phyloP scores from a whole-genome alignment of 2,888 invertebrate species.

The Physocephala rufipes region DNA sequence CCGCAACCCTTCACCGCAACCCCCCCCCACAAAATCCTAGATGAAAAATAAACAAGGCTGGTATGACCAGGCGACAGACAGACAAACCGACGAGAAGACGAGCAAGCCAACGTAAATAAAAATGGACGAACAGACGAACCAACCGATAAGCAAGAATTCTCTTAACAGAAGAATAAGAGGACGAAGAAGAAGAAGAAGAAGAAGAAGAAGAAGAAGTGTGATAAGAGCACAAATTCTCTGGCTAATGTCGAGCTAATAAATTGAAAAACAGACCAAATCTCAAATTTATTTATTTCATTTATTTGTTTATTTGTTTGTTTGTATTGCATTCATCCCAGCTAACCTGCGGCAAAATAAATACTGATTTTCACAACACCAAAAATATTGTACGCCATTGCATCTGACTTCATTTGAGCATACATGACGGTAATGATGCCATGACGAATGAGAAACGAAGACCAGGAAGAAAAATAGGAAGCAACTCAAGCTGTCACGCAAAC shows the following conservation, averaged over 20 bases:
- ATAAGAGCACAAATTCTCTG: too few species aligned
- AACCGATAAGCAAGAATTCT: background rate
- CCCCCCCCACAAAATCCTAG: too few species aligned
- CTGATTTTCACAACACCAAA: background rate
- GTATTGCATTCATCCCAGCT: background rate
- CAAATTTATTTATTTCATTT: too few species aligned
- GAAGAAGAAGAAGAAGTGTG: background rate
- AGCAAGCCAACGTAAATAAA: too few species aligned
- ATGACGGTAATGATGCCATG: background rate
- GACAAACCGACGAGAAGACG: too few species aligned
- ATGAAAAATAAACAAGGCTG: background rate
- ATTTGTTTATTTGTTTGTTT: background rate
- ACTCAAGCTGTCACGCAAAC: background rate
- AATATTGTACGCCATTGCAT: background rate
- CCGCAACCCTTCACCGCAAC: too few species aligned
- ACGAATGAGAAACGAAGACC: background rate
- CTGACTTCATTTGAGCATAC: too few species aligned
- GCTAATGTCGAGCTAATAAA: too few species aligned
- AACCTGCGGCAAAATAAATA: too few species aligned
- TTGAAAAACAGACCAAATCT: too few species aligned
- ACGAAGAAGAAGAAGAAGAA: background rate
- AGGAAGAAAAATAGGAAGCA: background rate
- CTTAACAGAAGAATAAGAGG: background rate
- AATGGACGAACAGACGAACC: background rate
- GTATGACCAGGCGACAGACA: too few species aligned